Percentiles rank a stretch among this genome's conserved stretches.
Conservation (phyloP, 2,113 vertebrate species). For the Rhinoptilus africanus region DNA sequence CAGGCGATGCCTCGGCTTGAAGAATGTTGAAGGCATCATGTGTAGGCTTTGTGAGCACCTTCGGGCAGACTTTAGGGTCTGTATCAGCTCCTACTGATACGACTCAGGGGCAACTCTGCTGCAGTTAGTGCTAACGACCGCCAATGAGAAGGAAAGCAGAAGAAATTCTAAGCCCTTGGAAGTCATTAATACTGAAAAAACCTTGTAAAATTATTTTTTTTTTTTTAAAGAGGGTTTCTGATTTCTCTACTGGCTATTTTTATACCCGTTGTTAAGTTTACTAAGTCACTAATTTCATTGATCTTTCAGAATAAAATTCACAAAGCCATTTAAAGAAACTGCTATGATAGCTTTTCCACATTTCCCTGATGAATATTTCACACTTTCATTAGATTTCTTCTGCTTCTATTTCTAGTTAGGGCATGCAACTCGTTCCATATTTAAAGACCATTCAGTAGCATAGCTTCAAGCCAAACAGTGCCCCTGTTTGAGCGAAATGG, state of each 20-base stretch:
- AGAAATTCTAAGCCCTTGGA: neutral
- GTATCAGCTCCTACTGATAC: neutral
- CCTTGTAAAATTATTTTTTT: neutral
- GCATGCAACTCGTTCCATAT: slow-evolving; percentile 35
- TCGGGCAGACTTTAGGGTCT: neutral
- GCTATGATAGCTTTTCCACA: slow-evolving; percentile 49
- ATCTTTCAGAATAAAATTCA: slow-evolving; percentile 46
- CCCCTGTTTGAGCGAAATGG: neutral
- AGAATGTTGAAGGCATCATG: neutral
- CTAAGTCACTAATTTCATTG: slow-evolving; percentile 40
- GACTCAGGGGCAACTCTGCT: neutral
- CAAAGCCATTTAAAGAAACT: slow-evolving; percentile 57
- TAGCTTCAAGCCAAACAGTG: neutral
- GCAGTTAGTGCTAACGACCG: neutral
- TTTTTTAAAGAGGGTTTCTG: neutral
- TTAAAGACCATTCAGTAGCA: neutral
- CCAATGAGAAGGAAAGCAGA: neutral
- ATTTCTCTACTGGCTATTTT: slow-evolving; percentile 33
- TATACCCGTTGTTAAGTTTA: slow-evolving; percentile 21
- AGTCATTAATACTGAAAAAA: neutral
- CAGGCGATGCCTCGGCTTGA: neutral
- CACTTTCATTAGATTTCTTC: neutral
- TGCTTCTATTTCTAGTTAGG: slow-evolving; percentile 20
- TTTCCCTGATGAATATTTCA: slow-evolving; percentile 51
- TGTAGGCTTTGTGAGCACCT: neutral